Percentiles rank a stretch among this genome's conserved stretches.
phyloP scores from a whole-genome alignment of 2,888 invertebrate genomes.

The Cheilosia impressa region DNA sequence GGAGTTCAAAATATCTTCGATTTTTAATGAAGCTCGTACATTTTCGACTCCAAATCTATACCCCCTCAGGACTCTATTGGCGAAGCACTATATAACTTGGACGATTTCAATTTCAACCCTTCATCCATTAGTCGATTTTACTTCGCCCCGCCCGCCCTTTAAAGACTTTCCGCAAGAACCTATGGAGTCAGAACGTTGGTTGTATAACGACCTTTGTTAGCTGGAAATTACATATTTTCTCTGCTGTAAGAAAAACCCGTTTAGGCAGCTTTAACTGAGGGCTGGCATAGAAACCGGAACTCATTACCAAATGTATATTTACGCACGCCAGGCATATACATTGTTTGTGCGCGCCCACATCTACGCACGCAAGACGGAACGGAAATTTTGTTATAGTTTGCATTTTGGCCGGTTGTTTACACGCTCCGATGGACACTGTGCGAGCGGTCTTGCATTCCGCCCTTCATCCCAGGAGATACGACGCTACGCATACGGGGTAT shows the following conservation, averaged over 20 bases:
- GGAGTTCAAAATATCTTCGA: background rate
- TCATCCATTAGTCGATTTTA: slow-evolving; percentile 38
- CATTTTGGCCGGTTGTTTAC: slow-evolving; percentile 62
- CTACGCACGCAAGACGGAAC: slow-evolving; percentile 19
- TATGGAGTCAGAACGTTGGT: background rate
- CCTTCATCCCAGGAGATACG: slow-evolving; percentile 26
- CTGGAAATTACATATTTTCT: too few relatives aligned
- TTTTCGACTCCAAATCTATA: slow-evolving; percentile 7
- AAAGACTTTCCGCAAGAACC: slow-evolving; percentile 7
- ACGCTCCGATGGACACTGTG: slow-evolving; percentile 52
- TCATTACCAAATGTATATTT: slow-evolving; percentile 35
- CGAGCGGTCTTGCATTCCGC: slow-evolving; percentile 25
- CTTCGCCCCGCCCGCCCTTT: background rate
- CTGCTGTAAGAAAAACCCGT: slow-evolving; percentile 3
- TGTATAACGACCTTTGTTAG: background rate
- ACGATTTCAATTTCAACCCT: slow-evolving; percentile 35
- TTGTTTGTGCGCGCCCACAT: slow-evolving; percentile 17
- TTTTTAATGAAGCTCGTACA: slow-evolving; percentile 24
- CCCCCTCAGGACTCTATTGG: slow-evolving; percentile 22
- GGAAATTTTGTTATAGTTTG: slow-evolving; percentile 35
- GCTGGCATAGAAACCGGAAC: slow-evolving; percentile 1
- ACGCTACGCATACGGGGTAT: slow-evolving; percentile 6
- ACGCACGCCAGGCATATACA: slow-evolving; percentile 2
- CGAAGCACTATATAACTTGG: background rate
- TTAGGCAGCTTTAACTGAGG: background rate